Evolutionary conservation across 2,888 invertebrate species (phyloP).

Genomic region (Bugulina stolonifera): DNA sequence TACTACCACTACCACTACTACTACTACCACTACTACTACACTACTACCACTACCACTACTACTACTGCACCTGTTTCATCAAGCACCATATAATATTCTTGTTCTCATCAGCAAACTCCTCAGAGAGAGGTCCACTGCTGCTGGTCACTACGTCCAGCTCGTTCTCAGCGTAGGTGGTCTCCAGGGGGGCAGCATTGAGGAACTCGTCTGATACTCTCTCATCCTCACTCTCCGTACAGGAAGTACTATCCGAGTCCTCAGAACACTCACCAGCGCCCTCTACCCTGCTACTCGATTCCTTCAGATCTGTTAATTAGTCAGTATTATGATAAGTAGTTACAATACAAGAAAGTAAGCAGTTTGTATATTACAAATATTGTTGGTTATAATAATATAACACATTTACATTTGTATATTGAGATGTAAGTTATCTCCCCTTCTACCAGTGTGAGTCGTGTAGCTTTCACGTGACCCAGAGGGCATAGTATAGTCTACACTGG

Average conservation of each 20-base stretch:
- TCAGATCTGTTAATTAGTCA: not conserved
- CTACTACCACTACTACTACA: too few species aligned
- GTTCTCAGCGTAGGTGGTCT: conserved; percentile 61
- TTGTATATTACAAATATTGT: not conserved
- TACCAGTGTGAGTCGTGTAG: too few species aligned
- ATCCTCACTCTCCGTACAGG: not conserved
- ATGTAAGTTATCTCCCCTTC: too few species aligned
- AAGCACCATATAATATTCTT: conserved; percentile 90
- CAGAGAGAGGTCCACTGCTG: conserved; percentile 56
- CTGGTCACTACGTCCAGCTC: conserved; percentile 57
- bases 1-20: too few species aligned
- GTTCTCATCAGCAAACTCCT: conserved; percentile 88
- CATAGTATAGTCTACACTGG: too few species aligned
- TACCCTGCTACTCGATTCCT: not conserved
- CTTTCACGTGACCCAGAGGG: too few species aligned
- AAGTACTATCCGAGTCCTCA: conserved; percentile 7
- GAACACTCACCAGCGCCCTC: not conserved
- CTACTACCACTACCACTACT: too few species aligned
- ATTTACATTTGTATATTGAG: not conserved
- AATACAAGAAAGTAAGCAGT: not conserved
- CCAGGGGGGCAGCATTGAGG: conserved; percentile 49
- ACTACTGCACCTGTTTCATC: conserved; percentile 69
- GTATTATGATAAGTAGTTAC: too few species aligned
- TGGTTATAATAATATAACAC: not conserved
- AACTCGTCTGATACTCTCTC: not conserved